phyloP scores from a whole-genome alignment of 2,888 invertebrate species.

The Palloptera scutellata region DNA sequence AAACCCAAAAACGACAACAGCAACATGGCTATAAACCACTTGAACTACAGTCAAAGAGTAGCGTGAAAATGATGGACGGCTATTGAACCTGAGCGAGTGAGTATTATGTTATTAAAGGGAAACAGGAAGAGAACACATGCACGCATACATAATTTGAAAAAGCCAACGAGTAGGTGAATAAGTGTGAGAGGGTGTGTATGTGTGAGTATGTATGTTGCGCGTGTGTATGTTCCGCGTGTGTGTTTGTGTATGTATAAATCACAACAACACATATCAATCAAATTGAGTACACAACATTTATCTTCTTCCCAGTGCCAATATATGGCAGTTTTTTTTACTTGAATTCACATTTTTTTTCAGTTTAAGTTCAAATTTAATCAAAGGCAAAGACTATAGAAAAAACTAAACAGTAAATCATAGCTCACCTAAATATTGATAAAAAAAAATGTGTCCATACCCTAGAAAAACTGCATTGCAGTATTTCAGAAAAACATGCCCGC shows the following conservation, averaged over 20 bases:
- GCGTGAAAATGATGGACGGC: conserved; percentile 57
- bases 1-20: too few relatives aligned
- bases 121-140: background rate
- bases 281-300: background rate
- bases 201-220: background rate
- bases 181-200: too few relatives aligned
- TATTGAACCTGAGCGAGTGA: conserved; percentile 53
- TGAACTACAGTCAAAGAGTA: conserved; percentile 12
- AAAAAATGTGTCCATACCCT: too few relatives aligned
- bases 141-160: background rate
- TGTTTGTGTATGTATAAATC: background rate
- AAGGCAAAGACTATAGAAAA: too few relatives aligned
- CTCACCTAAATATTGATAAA: too few relatives aligned
- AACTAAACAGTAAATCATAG: too few relatives aligned
- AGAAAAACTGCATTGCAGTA: too few relatives aligned
- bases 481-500: too few relatives aligned
- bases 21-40: too few relatives aligned
- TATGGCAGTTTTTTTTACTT: too few relatives aligned
- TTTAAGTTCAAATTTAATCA: too few relatives aligned
- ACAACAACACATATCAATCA: conserved; percentile 6
- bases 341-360: too few relatives aligned
- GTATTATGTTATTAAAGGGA: conserved; percentile 13
- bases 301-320: background rate
- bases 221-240: background rate
- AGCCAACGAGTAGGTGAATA: background rate